Base-by-base conservation (phyloP, 1,140 invertebrate species). In the Matsumurasca onukii region DNA sequence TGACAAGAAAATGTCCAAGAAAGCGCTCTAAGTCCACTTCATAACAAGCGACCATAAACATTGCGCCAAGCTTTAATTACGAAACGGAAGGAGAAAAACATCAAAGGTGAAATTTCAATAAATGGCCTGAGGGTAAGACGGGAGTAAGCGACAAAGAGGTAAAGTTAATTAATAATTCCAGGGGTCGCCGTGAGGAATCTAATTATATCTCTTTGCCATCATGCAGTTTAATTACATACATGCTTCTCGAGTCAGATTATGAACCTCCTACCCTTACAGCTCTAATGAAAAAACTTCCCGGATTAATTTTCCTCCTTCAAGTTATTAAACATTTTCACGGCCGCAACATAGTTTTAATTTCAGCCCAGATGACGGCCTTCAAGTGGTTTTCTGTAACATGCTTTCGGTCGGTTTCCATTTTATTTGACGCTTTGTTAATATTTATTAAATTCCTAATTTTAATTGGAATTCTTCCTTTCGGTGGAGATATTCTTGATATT, bases 91-190 rank as follows among this genome's bases (percentile, higher is more conserved):
- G 55, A 59, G 55, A 59, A 59, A 59, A 59, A 59, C 55, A 59
- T 59, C 55, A 59, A 59, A 59, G 55, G 55, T 59, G 55, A 59
- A 59, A 59, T 59, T 59, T 59, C 55, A 59, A 59, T 59, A 59
- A 59, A 59, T 59, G 30, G 25, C 55, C 55, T 27, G 55, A 59
- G 55, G 55, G 22, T 59, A 59, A 59, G 55, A 59, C 55, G 24
- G 55, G 55, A 17, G 30, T 59, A 59, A 27, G 55, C 30, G 55
- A 59, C 55, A 59, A 59, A 59, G 55, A 59, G 55, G 55, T 59
- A 59, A 59, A 59, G 55, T 59, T 59, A 59, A 59, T 59, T 59
- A 59, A 59, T 59, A 59, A 59, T 59, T 59, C 55, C 55, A 59
- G 55, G 30, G 55, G 55, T 59, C 22, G 55, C 25, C 55, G 55